Evolutionary conservation across 2,888 invertebrate genomes (phyloP).

Genomic region (Augiades crinisus): DNA sequence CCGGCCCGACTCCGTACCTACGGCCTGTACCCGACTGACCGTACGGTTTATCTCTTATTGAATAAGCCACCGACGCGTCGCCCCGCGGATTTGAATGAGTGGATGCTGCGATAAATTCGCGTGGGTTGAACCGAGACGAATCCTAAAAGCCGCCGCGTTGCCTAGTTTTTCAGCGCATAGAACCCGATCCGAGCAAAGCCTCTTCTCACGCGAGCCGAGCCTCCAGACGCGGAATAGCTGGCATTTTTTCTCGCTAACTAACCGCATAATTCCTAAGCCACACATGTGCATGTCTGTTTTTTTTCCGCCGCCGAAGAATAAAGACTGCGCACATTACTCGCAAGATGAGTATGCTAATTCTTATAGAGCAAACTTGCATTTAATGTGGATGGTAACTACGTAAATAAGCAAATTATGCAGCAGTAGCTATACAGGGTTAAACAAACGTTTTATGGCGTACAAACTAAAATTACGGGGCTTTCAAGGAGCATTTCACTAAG

Average conservation of each 20-base stretch:
- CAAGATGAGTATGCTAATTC: slow-evolving; percentile 39
- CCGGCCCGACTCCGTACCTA: slow-evolving; percentile 40
- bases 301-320: slow-evolving; percentile 43
- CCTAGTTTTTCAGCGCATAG: slow-evolving; percentile 21
- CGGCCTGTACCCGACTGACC: slow-evolving; percentile 33
- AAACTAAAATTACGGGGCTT: background rate
- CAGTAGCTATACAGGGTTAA: background rate
- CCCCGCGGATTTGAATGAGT: slow-evolving; percentile 25
- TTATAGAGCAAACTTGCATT: slow-evolving; percentile 4
- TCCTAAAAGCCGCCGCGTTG: slow-evolving; percentile 17
- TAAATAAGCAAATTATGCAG: background rate
- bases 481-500: too few relatives aligned
- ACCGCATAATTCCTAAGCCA: slow-evolving; percentile 48
- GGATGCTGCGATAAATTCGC: slow-evolving; percentile 16
- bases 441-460: background rate
- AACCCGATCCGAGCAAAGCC: slow-evolving; percentile 16
- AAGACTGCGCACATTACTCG: slow-evolving; percentile 37
- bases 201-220: slow-evolving; percentile 20
- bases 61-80: slow-evolving; percentile 19
- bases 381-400: background rate
- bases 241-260: slow-evolving; percentile 50
- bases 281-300: slow-evolving; percentile 41
- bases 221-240: slow-evolving; percentile 34
- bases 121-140: slow-evolving; percentile 2
- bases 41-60: slow-evolving; percentile 27